Evolutionary conservation across 2,888 invertebrate species (phyloP).

Genomic region (Acronicta psi): DNA sequence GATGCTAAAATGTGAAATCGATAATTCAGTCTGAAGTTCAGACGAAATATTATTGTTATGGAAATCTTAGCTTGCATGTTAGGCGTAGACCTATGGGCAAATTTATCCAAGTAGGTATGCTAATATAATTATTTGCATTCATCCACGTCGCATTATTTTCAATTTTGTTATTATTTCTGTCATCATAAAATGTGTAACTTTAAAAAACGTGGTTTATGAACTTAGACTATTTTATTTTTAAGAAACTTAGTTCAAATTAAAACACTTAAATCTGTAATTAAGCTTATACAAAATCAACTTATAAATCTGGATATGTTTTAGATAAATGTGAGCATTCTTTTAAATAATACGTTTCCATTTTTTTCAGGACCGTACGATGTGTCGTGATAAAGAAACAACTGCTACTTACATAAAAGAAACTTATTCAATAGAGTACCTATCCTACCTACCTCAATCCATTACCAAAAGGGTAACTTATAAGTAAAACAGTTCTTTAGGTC

Average conservation of each 20-base stretch:
- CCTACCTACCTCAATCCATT: too few species aligned
- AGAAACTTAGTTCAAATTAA: too few species aligned
- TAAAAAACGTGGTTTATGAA: too few species aligned
- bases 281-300: not conserved
- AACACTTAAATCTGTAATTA: too few species aligned
- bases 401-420: slow-evolving; percentile 29
- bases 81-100: too few species aligned
- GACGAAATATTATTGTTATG: slow-evolving; percentile 8
- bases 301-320: not conserved
- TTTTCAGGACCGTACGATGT: slow-evolving; percentile 20
- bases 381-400: slow-evolving; percentile 32
- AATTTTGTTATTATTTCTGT: too few species aligned
- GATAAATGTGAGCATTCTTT: slow-evolving; percentile 8
- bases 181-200: too few species aligned
- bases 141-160: too few species aligned
- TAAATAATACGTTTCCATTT: slow-evolving; percentile 17
- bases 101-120: too few species aligned
- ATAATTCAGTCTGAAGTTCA: slow-evolving; percentile 7
- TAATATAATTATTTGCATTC: too few species aligned
- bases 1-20: slow-evolving; percentile 30
- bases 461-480: slow-evolving; percentile 10
- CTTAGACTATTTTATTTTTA: too few species aligned
- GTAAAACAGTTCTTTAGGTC: not conserved
- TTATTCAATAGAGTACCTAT: slow-evolving; percentile 40
- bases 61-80: not conserved